Base-by-base conservation (phyloP, 2,888 invertebrate species). In the Leucophenga montana region DNA sequence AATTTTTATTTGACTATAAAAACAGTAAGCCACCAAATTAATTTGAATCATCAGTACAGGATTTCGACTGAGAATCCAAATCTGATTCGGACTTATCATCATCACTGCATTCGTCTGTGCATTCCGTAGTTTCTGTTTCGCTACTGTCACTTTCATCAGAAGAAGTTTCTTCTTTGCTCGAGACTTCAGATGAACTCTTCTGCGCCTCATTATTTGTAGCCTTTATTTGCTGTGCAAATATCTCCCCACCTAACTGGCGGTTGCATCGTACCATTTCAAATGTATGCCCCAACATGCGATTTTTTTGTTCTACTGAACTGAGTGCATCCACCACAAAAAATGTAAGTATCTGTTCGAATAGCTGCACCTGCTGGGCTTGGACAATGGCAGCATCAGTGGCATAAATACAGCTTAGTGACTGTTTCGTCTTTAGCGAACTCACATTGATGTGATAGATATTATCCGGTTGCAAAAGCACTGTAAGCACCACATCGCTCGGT, bases 381-480 rank as follows among this genome's bases (percentile, higher is more conserved):
- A 76, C 68, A 5, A 84, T 80, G 14, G 80, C 85, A 3, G 11
- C 18, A 14, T 79, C 80, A 13, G 67, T 83, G 31, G 72, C 84
- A 18, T 80, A 69, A 14, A 87, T 50, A 20, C 81, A 84, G 11
- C 81, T 79, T 3, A 86, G 56, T 0, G 69, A 66, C 5, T 56
- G 18, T 0, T 74, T 76, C 0, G 77, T 70, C 0, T 66, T 31
- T n/a, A 71, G 72, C 14, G 76, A 48, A 5, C 77, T 71, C 0
- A 86, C 69, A 59, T 76, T 84, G 1, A 87, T 67, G 48, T 85
- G 86, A 18, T 86, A 86, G 5, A 79, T 9, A 53, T 79, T 75
- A n/a, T 80, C 75, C 6, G 71, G 56, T 2, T 80, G 78, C 1
- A 83, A 57, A 0, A 78, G 66, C 4, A 86, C 66, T 1, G 77